Evolutionary conservation across 92 coral and sea anemone genomes (phyloP).

Genomic region (Desmophyllum pertusum): DNA sequence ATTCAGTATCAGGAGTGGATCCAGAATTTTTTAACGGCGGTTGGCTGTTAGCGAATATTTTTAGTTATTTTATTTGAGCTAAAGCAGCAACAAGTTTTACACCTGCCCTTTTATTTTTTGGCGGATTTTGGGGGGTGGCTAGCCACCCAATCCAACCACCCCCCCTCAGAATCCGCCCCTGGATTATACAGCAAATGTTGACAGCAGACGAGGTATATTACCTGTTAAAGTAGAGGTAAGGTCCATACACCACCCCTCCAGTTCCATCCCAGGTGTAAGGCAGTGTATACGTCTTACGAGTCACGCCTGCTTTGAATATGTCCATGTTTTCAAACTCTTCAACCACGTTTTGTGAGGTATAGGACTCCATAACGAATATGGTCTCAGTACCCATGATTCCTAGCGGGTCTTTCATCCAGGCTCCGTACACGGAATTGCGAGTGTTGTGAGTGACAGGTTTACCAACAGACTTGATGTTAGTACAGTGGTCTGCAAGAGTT

Average conservation of each 20-base stretch:
- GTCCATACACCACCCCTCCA: constrained; percentile 61
- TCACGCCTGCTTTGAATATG: constrained; percentile 46
- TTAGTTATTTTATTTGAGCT: too few species aligned
- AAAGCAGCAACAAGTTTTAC: too few species aligned
- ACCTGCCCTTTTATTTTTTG: too few species aligned
- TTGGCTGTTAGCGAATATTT: too few species aligned
- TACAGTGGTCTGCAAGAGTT: constrained; percentile 19
- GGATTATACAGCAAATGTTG: too few species aligned
- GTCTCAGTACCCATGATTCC: constrained; percentile 43
- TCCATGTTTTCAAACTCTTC: constrained; percentile 33
- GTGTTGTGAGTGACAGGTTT: constrained; percentile 36
- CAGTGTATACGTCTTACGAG: constrained; percentile 13
- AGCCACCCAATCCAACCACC: too few species aligned
- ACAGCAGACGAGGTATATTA: neutral
- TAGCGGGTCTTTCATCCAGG: constrained; percentile 63
- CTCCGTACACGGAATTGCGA: neutral
- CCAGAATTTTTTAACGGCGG: too few species aligned
- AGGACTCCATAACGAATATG: constrained; percentile 27
- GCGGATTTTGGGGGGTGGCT: too few species aligned
- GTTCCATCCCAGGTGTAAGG: constrained; percentile 48
- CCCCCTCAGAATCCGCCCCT: too few species aligned
- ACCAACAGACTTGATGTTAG: constrained; percentile 21
- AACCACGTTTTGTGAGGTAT: neutral
- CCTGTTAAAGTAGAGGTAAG: constrained; percentile 60
- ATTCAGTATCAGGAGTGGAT: too few species aligned